These are phyloP conservation scores for Cheilosia scutellata DNA, from an alignment of 2,888 invertebrate genomes.

Conservation along the genomic window DNA sequence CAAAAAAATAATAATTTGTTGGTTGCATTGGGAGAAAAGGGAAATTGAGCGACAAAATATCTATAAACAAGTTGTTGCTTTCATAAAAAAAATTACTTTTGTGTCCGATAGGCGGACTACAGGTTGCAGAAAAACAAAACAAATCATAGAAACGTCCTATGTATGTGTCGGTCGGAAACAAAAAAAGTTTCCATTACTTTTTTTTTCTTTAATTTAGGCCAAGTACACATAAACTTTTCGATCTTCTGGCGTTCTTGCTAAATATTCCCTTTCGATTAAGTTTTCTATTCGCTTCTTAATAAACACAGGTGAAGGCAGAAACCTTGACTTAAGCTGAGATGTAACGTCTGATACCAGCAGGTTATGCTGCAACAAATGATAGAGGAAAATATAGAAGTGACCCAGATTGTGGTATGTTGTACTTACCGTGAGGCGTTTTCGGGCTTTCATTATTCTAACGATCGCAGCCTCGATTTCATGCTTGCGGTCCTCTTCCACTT, in stretches of 20 bases:
- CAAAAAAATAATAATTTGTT: constrained; percentile 16
- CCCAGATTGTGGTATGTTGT: not conserved
- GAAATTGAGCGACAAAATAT: constrained; percentile 34
- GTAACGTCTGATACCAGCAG: constrained; percentile 98
- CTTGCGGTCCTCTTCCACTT: constrained; percentile 99
- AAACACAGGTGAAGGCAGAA: constrained; percentile 98
- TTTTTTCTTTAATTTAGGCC: constrained; percentile 87
- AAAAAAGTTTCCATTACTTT: constrained; percentile 44
- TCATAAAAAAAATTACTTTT: constrained; percentile 48
- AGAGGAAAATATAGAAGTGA: constrained; percentile 3
- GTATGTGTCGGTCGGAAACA: constrained; percentile 42
- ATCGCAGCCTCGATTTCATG: constrained; percentile 99
- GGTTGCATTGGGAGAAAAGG: constrained; percentile 25
- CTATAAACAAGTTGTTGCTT: constrained; percentile 44
- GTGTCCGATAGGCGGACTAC: constrained; percentile 42
- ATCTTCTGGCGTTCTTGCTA: constrained; percentile 98
- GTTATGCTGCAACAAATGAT: constrained; percentile 89
- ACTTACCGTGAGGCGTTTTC: constrained; percentile 95
- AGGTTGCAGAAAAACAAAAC: constrained; percentile 42
- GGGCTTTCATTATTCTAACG: constrained; percentile 98
- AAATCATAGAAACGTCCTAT: constrained; percentile 55
- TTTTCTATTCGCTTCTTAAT: constrained; percentile 99
- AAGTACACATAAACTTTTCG: constrained; percentile 98
- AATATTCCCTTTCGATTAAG: constrained; percentile 99
- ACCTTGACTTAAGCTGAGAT: constrained; percentile 97